Conservation (phyloP, 2,888 invertebrate genomes). For the Metopia argyrocephala region DNA sequence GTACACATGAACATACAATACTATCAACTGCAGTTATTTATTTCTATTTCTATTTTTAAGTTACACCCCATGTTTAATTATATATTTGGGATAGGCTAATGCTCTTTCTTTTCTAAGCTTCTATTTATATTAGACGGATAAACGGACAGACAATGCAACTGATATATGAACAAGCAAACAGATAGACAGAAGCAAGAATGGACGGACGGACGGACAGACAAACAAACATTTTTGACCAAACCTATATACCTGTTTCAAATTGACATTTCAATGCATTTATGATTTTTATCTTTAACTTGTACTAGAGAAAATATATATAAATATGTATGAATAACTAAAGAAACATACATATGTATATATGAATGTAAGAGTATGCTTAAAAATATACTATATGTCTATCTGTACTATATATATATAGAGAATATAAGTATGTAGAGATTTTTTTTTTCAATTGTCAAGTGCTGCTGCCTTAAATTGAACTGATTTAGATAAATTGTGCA, state of each 20-base stretch:
- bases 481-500: slow-evolving; percentile 65
- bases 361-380: neutral
- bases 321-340: neutral
- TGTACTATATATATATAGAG: neutral
- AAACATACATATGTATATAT: slow-evolving; percentile 9
- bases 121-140: neutral
- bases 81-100: slow-evolving; percentile 59
- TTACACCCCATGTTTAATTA: slow-evolving; percentile 54
- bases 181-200: neutral
- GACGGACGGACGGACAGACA: neutral
- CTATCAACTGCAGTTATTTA: slow-evolving; percentile 3
- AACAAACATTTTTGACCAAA: slow-evolving; percentile 61
- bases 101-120: slow-evolving; percentile 38
- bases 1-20: slow-evolving; percentile 1
- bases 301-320: slow-evolving; percentile 31
- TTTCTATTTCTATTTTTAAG: slow-evolving; percentile 32
- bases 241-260: slow-evolving; percentile 65
- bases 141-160: slow-evolving; percentile 1
- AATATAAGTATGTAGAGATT: slow-evolving; percentile 8
- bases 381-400: too few relatives aligned
- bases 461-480: slow-evolving; percentile 64
- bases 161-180: slow-evolving; percentile 31
- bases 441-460: slow-evolving; percentile 59
- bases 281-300: slow-evolving; percentile 72
- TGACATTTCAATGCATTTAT: slow-evolving; percentile 77